phyloP scores from a whole-genome alignment of 1,140 invertebrate genomes.

The Saccostrea glomerata region DNA sequence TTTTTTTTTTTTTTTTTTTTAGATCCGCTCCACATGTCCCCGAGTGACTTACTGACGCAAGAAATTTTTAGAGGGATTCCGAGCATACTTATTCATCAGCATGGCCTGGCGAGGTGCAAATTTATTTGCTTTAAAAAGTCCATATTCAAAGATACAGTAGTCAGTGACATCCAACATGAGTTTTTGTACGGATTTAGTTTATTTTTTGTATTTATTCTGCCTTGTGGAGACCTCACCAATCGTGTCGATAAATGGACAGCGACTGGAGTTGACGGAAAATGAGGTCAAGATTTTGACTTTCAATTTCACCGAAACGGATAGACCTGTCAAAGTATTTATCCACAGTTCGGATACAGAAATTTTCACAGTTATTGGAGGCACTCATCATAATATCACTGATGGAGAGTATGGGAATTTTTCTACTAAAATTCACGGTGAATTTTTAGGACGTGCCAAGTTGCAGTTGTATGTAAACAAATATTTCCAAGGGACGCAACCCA shows the following conservation, averaged over 20 bases:
- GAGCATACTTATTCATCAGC: too few relatives aligned
- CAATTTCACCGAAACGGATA: slow-evolving; percentile 41
- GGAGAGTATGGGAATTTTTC: slow-evolving; percentile 46
- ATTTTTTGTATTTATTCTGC: not conserved
- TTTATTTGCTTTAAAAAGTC: too few relatives aligned
- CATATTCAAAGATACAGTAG: too few relatives aligned
- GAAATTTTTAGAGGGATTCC: too few relatives aligned
- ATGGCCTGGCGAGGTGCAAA: too few relatives aligned
- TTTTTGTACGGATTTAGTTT: not conserved
- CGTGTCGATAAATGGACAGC: not conserved
- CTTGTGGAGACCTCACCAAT: not conserved
- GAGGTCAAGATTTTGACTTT: slow-evolving; percentile 37
- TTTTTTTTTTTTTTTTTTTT: too few relatives aligned
- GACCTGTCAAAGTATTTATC: not conserved
- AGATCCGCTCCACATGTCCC: too few relatives aligned
- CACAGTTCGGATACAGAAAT: slow-evolving; percentile 26
- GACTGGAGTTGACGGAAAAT: slow-evolving; percentile 30
- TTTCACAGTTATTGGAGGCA: slow-evolving; percentile 11
- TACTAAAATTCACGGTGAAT: slow-evolving; percentile 45
- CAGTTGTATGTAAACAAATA: slow-evolving; percentile 53
- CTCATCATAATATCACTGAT: slow-evolving; percentile 17
- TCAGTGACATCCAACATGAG: too few relatives aligned
- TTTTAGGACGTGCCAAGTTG: slow-evolving; percentile 57
- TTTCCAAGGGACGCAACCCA: slow-evolving; percentile 34
- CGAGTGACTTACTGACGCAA: too few relatives aligned